Evolutionary conservation across 1,140 invertebrate species (phyloP).

Genomic region (Chelonus insularis): DNA sequence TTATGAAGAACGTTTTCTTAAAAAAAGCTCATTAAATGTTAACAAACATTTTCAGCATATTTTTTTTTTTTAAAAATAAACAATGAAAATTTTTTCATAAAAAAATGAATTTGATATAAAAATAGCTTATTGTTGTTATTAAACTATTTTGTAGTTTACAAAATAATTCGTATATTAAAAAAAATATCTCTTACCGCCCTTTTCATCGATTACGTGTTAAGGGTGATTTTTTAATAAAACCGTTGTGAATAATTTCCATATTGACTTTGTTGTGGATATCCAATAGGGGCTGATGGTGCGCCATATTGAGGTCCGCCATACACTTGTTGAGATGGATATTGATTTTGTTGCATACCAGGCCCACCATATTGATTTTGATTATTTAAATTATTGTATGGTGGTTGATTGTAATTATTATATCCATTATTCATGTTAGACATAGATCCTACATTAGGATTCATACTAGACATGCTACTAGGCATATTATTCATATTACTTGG

Average conservation of each 20-base stretch:
- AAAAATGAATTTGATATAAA: no score
- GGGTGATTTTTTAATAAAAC: no score
- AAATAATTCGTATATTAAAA: no score
- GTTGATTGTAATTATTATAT: slow-evolving; percentile 48
- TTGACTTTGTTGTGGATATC: slow-evolving; percentile 43
- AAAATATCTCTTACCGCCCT: no score
- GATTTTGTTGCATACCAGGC: slow-evolving; percentile 27
- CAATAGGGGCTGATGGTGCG: slow-evolving; percentile 27
- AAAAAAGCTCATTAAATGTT: no score
- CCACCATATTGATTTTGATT: slow-evolving; percentile 41
- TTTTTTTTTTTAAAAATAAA: no score
- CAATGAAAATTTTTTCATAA: no score
- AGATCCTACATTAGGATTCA: slow-evolving; percentile 8
- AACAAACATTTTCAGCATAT: no score
- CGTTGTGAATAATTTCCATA: slow-evolving; percentile 45
- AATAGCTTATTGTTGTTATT: no score
- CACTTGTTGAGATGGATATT: slow-evolving; percentile 23
- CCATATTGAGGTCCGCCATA: slow-evolving; percentile 29
- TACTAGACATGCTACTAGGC: slow-evolving; percentile 12
- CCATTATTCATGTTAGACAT: slow-evolving; percentile 46
- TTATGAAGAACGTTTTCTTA: no score
- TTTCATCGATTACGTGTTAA: no score
- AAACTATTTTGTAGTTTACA: no score
- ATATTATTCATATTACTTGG: slow-evolving; percentile 25
- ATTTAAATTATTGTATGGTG: slow-evolving; percentile 33